Base-by-base conservation (phyloP, 2,888 invertebrate species). In the Folsomia candida region DNA sequence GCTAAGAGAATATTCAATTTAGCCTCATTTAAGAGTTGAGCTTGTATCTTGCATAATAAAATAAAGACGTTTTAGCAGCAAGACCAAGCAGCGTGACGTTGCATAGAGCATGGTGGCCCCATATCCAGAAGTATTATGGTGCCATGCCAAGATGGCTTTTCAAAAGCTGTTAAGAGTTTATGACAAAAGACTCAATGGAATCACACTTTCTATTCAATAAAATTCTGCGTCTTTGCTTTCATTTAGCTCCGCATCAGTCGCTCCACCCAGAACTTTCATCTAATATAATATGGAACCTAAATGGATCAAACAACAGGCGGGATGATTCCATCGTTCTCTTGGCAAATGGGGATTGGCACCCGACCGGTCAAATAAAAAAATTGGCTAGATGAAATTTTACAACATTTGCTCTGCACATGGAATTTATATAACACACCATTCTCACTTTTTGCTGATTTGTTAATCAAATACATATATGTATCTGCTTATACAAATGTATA, bases 1-100 rank as follows among this genome's bases (percentile, higher is more conserved):
- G 60, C 65, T 57, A 2, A 27, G 27, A 67, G 70, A 74, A 76
- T 74, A 76, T 76, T 76, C 72, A 73, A 76, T 76, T 76, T 72
- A 61, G 67, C 64, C 72, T 74, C 76, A 76, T 76, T 76, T 76
- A 76, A 68, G 64, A 54, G 60, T 70, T 67, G 61, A 64, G 66
- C 71, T 68, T 73, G 71, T 75, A 51, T 66, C 68, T 72, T 67
- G 70, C 69, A 68, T 73, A 75, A 67, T 75, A 75, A 75, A 75
- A 72, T 72, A 57, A 69, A 57, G 54, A 65, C 65, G 51, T 65
- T 65, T 65, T 9, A 61, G n/a, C 54, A 22, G 11, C 54, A n/a
- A 54, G 54, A n/a, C n/a, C 37, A 14, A 37, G 37, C 37, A 37
- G 37, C n/a, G n/a, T n/a, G 37, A 37, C 37, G 14, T 37, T 4